Percentiles rank a stretch among this genome's conserved stretches.
These are phyloP conservation scores for Seriola quinqueradiata DNA, from an alignment of 2,113 vertebrate species.

Conservation along the genomic window DNA sequence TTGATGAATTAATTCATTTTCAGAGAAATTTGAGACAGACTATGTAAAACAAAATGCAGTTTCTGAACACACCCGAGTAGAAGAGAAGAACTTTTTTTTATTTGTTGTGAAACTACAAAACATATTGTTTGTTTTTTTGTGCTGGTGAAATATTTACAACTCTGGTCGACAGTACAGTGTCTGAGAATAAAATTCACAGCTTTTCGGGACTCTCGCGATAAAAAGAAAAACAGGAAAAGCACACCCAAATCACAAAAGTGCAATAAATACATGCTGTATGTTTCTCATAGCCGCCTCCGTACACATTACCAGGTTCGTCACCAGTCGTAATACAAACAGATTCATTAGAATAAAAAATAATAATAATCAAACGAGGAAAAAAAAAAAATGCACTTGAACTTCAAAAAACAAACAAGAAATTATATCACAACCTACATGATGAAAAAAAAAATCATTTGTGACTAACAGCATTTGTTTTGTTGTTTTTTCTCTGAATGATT, in stretches of 20 bases:
- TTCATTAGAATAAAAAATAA: conserved; percentile 48
- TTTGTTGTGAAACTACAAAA: conserved; percentile 90
- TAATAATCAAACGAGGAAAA: conserved; percentile 42
- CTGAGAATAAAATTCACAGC: conserved; percentile 88
- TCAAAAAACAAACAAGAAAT: conserved; percentile 56
- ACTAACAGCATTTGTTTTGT: conserved; percentile 63
- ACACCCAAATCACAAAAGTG: conserved; percentile 87
- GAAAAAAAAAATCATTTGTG: conserved; percentile 63
- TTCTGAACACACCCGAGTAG: conserved; percentile 39
- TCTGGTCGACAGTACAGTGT: conserved; percentile 85
- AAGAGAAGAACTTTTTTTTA: conserved; percentile 83
- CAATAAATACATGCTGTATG: conserved; percentile 85
- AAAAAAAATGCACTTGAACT: conserved; percentile 67
- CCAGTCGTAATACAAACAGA: conserved; percentile 68
- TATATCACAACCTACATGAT: conserved; percentile 60
- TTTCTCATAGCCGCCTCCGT: conserved; percentile 60
- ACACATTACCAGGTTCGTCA: conserved; percentile 62
- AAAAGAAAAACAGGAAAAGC: conserved; percentile 70
- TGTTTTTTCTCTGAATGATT: conserved; percentile 44
- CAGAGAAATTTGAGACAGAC: no score
- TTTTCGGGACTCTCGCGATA: conserved; percentile 80
- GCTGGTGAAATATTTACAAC: conserved; percentile 89
- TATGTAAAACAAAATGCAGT: no score
- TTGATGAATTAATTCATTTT: no score
- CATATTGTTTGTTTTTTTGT: conserved; percentile 77